Base-by-base conservation (phyloP, 2,797 vertebrate genomes). In the Poecile montanus region DNA sequence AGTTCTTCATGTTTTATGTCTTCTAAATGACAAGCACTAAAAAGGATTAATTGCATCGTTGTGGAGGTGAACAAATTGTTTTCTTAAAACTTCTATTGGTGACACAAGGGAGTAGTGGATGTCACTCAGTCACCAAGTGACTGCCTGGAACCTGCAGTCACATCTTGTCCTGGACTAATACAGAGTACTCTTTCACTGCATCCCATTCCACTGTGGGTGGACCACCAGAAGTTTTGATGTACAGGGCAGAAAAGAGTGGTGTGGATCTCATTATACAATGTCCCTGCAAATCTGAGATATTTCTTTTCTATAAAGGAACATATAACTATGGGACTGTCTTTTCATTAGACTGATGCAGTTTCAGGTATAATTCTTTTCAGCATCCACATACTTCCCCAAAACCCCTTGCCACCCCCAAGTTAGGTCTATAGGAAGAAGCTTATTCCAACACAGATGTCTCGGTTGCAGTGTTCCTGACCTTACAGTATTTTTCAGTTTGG, bases 1-100 rank as follows among this genome's bases (percentile, higher is more conserved):
- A 36, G 10, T 32, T 75, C 65, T 29, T 65, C 20, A 2, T 16
- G 4, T 2, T 78, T 63, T 68, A 29, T 3, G 2, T 19, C 20
- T 76, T 73, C 5, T 25, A 0, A 22, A 3, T 54, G 29, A 30
- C 13, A 38, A 60, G 22, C 48, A 27, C 44, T 29, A 6, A 38
- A 48, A 36, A 74, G 21, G 21, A 17, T 87, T 56, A 1, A 0
- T 45, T 75, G 61, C 47, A 30, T 21, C 0, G 0, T 34, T 57
- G 34, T 50, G 21, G 15, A 70, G 20, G 36, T 70, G 65, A 44
- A 47, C 38, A 73, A 22, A 47, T 62, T 26, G 12, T 56, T 85
- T 60, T 68, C 72, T 57, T 80, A 7, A 79, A 63, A 8, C 32
- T 70, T 60, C 21, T 51, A 2, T 54, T 72, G 58, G 44, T 61